Conservation (phyloP, 2,797 vertebrate genomes). For the Buceros bicornis region DNA sequence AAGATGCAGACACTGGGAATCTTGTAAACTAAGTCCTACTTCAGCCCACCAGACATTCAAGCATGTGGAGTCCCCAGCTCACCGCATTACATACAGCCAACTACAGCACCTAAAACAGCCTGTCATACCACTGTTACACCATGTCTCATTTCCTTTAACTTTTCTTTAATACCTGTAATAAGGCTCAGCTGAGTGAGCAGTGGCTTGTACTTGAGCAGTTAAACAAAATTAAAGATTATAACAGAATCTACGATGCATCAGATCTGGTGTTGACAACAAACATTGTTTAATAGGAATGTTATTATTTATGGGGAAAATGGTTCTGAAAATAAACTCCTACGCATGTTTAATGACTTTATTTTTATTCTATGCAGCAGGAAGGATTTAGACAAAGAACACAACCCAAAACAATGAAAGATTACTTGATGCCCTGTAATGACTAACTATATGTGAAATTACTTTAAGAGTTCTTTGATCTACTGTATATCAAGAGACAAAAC, state of each 20-base stretch:
- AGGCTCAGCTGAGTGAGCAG: not conserved
- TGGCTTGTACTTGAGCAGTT: not conserved
- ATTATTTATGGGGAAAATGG: constrained; percentile 34
- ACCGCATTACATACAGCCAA: not conserved
- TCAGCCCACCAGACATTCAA: not conserved
- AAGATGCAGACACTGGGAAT: not conserved
- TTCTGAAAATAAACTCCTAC: constrained; percentile 42
- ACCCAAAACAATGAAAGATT: not conserved
- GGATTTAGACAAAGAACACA: constrained; percentile 7
- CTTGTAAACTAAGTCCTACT: not conserved
- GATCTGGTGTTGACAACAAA: constrained; percentile 3
- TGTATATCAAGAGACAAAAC: constrained; percentile 48
- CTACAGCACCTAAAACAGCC: not conserved
- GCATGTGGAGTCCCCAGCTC: not conserved
- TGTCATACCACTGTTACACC: not conserved
- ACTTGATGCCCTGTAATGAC: constrained; percentile 8
- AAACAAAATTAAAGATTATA: constrained; percentile 11
- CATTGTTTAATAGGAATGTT: constrained; percentile 9
- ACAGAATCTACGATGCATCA: constrained; percentile 4
- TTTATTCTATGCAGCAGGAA: constrained; percentile 11
- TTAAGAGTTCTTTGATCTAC: constrained; percentile 4
- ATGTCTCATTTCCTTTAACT: not conserved
- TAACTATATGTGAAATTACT: constrained; percentile 30
- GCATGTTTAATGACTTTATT: constrained; percentile 3
- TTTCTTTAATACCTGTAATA: not conserved